A percentile compares a stretch with the other conserved stretches of the same genome.
Evolutionary conservation across 1,140 invertebrate species (phyloP).

Genomic region (Stenopsyche tienmushanensis): DNA sequence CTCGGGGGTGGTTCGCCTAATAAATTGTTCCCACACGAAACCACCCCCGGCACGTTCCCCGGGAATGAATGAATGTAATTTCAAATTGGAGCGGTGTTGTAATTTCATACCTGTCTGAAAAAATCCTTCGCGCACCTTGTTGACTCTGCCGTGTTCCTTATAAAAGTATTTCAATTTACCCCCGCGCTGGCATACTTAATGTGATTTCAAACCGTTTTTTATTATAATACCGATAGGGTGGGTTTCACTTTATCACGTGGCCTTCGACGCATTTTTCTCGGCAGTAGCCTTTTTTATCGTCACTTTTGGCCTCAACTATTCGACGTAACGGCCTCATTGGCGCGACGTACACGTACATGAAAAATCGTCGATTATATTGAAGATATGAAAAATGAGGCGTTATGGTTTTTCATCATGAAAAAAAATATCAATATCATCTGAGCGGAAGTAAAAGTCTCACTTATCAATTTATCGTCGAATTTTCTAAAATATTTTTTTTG

Average conservation of each 20-base stretch:
- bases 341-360: too few relatives aligned
- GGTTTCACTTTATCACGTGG: neutral
- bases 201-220: slow-evolving; percentile 2
- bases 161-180: slow-evolving; percentile 6
- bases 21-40: neutral
- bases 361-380: too few relatives aligned
- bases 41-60: neutral
- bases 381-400: too few relatives aligned
- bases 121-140: slow-evolving; percentile 13
- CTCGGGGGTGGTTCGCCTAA: neutral
- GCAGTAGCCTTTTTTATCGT: too few relatives aligned
- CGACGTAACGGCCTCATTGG: too few relatives aligned
- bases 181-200: slow-evolving; percentile 1
- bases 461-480: too few relatives aligned
- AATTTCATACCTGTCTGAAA: slow-evolving; percentile 32
- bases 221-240: neutral
- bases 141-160: neutral
- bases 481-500: too few relatives aligned
- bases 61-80: slow-evolving; percentile 24
- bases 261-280: neutral
- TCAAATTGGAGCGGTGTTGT: slow-evolving; percentile 24
- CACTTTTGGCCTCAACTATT: too few relatives aligned
- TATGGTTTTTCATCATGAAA: too few relatives aligned
- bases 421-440: too few relatives aligned
- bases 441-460: too few relatives aligned